Evolutionary conservation across 2,113 vertebrate species (phyloP).

Genomic region (Ciconia boyciana): DNA sequence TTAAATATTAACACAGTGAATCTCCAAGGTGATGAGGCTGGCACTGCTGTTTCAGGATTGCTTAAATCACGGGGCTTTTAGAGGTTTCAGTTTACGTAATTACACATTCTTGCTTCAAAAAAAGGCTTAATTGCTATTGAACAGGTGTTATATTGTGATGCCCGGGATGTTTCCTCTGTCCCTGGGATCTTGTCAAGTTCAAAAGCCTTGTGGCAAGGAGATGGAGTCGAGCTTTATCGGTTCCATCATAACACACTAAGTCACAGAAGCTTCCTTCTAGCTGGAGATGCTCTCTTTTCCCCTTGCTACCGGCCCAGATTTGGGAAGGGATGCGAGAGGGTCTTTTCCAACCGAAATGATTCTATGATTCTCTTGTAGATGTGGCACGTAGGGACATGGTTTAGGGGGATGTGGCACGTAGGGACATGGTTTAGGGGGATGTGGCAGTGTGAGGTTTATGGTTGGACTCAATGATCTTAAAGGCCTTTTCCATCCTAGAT

Average conservation of each 20-base stretch:
- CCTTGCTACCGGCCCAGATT: not conserved
- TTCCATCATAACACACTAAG: fast-evolving
- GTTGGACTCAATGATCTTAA: not conserved
- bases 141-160: fast-evolving
- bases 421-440: not conserved
- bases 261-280: not conserved
- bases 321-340: not conserved
- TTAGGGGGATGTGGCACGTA: not conserved
- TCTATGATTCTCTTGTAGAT: not conserved
- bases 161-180: fast-evolving
- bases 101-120: not conserved
- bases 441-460: not conserved
- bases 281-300: not conserved
- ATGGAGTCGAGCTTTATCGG: not conserved
- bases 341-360: not conserved
- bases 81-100: not conserved
- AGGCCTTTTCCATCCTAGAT: not conserved
- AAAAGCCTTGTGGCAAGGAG: not conserved
- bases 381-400: not conserved
- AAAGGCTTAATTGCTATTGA: not conserved
- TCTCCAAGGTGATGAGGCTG: not conserved
- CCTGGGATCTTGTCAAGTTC: not conserved
- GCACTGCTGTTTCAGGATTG: not conserved
- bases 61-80: not conserved
- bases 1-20: not conserved